phyloP scores from a whole-genome alignment of 2,797 vertebrate genomes.

The Crenichthys baileyi region DNA sequence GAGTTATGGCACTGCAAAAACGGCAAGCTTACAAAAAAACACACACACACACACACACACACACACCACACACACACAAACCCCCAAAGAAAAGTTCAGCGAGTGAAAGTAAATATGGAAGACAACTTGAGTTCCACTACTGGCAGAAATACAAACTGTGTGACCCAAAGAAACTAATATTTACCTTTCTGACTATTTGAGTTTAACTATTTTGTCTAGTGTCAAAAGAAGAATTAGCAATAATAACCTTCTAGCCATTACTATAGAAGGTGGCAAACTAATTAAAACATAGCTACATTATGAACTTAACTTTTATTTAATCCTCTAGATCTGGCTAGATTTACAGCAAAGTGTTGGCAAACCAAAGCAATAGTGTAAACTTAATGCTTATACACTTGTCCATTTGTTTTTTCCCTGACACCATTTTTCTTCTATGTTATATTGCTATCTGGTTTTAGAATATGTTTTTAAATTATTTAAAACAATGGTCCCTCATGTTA shows the following conservation, averaged over 20 bases:
- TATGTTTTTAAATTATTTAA: not conserved
- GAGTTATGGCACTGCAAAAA: constrained; percentile 31
- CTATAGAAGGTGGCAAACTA: not conserved
- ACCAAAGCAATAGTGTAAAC: not conserved
- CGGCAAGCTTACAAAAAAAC: constrained; percentile 24
- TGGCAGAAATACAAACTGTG: not conserved
- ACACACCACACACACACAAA: no score
- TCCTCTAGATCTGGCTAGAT: not conserved
- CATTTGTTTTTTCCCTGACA: not conserved
- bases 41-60: not conserved
- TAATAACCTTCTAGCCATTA: not conserved
- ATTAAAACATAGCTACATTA: not conserved
- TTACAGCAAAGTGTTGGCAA: not conserved
- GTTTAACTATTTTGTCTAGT: not conserved
- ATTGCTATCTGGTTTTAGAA: no score
- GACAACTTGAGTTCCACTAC: not conserved
- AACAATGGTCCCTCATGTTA: not conserved
- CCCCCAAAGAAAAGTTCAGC: constrained; percentile 24
- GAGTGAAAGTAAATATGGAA: constrained; percentile 35
- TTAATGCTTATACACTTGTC: not conserved
- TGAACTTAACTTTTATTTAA: not conserved
- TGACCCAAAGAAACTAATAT: constrained; percentile 5
- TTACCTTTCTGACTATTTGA: not conserved
- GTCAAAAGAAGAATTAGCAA: not conserved
- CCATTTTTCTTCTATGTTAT: no score